Evolutionary conservation across 2,113 vertebrate genomes (phyloP).

Genomic region (Phylloscopus trochilus): DNA sequence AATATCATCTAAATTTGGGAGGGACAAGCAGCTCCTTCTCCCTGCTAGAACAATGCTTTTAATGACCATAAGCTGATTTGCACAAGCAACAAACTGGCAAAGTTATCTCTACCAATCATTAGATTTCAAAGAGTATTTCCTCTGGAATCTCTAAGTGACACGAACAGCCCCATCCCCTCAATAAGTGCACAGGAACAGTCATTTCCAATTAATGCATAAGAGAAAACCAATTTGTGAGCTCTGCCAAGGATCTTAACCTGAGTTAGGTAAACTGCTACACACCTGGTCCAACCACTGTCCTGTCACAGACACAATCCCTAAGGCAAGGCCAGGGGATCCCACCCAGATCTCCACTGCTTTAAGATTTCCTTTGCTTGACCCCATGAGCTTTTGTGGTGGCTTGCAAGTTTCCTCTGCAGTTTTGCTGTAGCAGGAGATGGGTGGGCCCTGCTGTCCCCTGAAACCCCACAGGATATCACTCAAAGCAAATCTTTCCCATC

Average conservation of each 20-base stretch:
- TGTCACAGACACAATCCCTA: neutral
- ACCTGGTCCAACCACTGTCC: neutral
- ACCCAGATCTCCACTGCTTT: neutral
- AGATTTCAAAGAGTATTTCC: neutral
- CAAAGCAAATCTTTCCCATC: neutral
- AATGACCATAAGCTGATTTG: neutral
- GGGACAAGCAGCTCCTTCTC: neutral
- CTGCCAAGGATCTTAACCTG: neutral
- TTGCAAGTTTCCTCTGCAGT: neutral
- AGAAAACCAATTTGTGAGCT: neutral
- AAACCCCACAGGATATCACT: accelerated
- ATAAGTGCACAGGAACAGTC: neutral
- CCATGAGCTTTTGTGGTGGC: neutral
- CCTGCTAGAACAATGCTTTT: neutral
- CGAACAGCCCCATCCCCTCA: neutral
- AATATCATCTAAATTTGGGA: neutral
- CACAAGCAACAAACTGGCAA: neutral
- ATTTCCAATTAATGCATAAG: neutral
- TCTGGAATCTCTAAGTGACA: neutral
- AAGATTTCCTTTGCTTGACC: neutral
- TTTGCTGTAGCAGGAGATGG: neutral
- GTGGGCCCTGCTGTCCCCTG: neutral
- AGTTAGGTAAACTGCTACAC: neutral
- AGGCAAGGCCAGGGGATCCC: neutral
- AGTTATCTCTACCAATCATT: neutral